A percentile compares a stretch with the other conserved stretches of the same genome.
phyloP scores from a whole-genome alignment of 2,113 vertebrate species.

The Malaclemys terrapin region DNA sequence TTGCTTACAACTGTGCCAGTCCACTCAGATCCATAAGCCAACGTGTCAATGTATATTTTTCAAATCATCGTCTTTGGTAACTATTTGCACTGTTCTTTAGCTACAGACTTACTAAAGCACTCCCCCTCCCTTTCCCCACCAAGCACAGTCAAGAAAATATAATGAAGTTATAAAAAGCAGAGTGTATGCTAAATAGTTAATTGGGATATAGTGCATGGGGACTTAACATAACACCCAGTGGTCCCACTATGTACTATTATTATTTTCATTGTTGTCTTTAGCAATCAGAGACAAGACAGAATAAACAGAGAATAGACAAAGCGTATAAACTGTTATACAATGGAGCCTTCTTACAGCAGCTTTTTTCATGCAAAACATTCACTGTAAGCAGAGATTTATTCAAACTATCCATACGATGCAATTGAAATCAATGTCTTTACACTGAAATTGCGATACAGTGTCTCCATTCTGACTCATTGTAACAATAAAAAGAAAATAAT shows the following conservation, averaged over 20 bases:
- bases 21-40: background rate
- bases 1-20: background rate
- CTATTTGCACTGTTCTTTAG: background rate
- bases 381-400: background rate
- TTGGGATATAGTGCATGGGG: background rate
- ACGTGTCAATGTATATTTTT: background rate
- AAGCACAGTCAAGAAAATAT: background rate
- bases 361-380: background rate
- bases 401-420: background rate
- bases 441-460: background rate
- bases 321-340: background rate
- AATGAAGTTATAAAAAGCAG: background rate
- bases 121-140: background rate
- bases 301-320: background rate
- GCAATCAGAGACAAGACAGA: background rate
- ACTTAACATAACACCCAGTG: background rate
- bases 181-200: background rate
- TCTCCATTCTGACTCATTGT: background rate
- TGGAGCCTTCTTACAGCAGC: accelerated
- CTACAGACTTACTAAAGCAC: background rate
- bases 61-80: background rate
- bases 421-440: background rate
- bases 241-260: accelerated
- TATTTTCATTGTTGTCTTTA: background rate
- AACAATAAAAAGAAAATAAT: background rate